A percentile compares a stretch with the other conserved stretches of the same genome.
Conservation (phyloP, 2,888 invertebrate genomes). For the Chrysolina oricalcia region DNA sequence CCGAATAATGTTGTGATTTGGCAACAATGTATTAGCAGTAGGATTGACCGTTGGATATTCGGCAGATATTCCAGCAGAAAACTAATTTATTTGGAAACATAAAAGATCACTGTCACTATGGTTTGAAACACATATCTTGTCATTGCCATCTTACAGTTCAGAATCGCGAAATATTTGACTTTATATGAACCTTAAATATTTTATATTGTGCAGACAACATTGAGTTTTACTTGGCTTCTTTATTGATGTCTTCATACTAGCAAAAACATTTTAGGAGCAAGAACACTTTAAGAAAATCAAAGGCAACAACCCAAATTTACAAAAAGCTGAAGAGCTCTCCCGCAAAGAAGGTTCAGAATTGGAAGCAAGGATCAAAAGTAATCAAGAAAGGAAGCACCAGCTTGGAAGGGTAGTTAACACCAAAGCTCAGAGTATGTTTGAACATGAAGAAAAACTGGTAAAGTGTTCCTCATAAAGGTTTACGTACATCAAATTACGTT, state of each 20-base stretch:
- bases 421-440: slow-evolving; percentile 89
- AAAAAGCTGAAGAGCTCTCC: slow-evolving; percentile 62
- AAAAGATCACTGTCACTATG: no score
- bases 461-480: slow-evolving; percentile 25
- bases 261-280: slow-evolving; percentile 58
- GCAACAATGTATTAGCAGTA: no score
- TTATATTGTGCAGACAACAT: no score
- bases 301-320: slow-evolving; percentile 59
- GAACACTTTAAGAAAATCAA: slow-evolving; percentile 62
- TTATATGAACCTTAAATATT: no score
- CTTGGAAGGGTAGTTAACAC: slow-evolving; percentile 84
- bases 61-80: no score
- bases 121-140: no score
- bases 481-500: background rate
- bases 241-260: slow-evolving; percentile 4
- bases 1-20: no score
- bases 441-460: slow-evolving; percentile 89
- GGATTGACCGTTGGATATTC: no score
- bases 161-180: no score
- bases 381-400: slow-evolving; percentile 78
- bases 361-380: slow-evolving; percentile 73
- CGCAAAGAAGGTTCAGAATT: slow-evolving; percentile 71
- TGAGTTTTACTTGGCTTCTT: background rate
- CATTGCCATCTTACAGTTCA: no score
- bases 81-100: no score